Conservation (phyloP, 2,113 vertebrate genomes). For the Guaruba guarouba region DNA sequence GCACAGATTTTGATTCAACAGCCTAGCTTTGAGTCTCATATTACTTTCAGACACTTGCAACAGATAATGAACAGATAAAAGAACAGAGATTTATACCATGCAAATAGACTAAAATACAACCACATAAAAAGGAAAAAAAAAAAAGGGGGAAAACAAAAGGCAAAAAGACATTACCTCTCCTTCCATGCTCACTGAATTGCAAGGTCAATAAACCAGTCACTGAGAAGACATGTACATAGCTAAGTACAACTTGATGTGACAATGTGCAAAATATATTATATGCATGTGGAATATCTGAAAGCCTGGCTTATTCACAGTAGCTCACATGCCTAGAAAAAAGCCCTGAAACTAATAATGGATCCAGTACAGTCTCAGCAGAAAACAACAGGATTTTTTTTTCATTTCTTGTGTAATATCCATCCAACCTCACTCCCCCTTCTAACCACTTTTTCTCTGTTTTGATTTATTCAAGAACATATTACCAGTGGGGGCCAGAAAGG, state of each 20-base stretch:
- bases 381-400: not conserved
- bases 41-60: not conserved
- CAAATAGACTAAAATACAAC: not conserved
- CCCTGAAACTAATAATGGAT: not conserved
- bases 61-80: not conserved
- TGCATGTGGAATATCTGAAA: not conserved
- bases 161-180: not conserved
- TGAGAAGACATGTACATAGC: fast-evolving
- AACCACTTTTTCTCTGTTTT: not conserved
- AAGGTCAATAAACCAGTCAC: not conserved
- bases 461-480: not conserved
- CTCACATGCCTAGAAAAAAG: not conserved
- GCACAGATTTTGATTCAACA: not conserved
- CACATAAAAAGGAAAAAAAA: not conserved
- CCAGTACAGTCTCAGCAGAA: not conserved
- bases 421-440: not conserved
- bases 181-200: not conserved
- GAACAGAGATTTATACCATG: not conserved
- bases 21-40: not conserved
- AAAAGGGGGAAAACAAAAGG: not conserved
- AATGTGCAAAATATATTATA: not conserved
- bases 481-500: not conserved
- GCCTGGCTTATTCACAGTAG: not conserved
- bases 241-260: not conserved
- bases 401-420: not conserved